Evolutionary conservation across 2,113 vertebrate species (phyloP).

Genomic region (Myotis brandtii): DNA sequence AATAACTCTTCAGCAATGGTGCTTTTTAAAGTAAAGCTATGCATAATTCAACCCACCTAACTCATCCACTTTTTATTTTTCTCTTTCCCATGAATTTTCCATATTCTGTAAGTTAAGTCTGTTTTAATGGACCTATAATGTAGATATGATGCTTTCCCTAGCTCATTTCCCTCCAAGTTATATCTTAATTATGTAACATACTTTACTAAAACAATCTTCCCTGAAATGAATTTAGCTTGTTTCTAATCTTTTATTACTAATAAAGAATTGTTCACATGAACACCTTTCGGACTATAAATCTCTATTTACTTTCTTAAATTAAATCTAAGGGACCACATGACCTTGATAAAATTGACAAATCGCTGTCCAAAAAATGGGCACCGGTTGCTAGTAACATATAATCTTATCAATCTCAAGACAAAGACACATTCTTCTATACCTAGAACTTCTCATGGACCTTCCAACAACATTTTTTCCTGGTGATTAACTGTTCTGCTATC

Average conservation of each 20-base stretch:
- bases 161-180: neutral
- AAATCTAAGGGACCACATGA: neutral
- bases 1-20: neutral
- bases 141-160: neutral
- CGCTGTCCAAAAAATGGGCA: neutral
- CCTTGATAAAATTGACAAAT: slow-evolving; percentile 24
- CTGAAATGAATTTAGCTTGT: slow-evolving; percentile 7
- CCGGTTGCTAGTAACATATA: neutral
- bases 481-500: neutral
- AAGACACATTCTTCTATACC: neutral
- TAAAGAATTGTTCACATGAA: neutral
- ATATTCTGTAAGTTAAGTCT: neutral
- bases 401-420: slow-evolving; percentile 6
- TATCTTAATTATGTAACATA: neutral
- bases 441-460: neutral
- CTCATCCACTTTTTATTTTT: neutral
- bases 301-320: neutral
- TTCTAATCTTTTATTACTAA: neutral
- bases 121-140: neutral
- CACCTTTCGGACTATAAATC: neutral
- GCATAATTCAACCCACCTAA: neutral
- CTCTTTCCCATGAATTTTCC: neutral
- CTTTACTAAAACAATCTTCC: neutral
- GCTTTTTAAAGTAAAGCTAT: neutral
- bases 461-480: neutral